Evolutionary conservation across 2,113 vertebrate genomes (phyloP).

Genomic region (Copsychus sechellarum): DNA sequence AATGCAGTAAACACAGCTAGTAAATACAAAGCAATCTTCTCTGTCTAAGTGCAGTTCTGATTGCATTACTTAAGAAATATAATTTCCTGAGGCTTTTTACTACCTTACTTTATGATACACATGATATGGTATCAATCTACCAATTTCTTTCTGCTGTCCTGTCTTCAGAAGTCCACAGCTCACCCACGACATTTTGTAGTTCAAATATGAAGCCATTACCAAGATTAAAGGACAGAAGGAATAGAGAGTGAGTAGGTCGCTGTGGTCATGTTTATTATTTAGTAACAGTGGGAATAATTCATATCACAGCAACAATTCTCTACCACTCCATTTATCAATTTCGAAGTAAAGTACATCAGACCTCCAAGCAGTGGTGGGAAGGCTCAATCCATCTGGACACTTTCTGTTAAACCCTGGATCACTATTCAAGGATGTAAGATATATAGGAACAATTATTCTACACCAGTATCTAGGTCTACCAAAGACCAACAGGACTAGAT

Average conservation of each 20-base stretch:
- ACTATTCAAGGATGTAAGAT: background rate
- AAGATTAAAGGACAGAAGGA: conserved; percentile 51
- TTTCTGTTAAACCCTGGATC: background rate
- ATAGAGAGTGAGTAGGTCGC: conserved; percentile 19
- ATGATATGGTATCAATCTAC: background rate
- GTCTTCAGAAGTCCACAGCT: background rate
- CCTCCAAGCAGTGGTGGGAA: background rate
- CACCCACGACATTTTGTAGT: background rate
- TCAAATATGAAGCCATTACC: conserved; percentile 52
- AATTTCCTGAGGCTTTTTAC: conserved; percentile 57
- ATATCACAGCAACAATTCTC: conserved; percentile 15
- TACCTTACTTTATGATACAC: conserved; percentile 37
- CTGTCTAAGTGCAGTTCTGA: conserved; percentile 33
- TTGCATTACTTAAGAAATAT: conserved; percentile 55
- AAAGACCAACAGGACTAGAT: background rate
- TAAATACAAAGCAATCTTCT: conserved; percentile 53
- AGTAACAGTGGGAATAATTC: conserved; percentile 63
- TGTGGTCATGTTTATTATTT: conserved; percentile 61
- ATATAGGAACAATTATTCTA: background rate
- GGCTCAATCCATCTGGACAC: background rate
- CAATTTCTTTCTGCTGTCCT: background rate
- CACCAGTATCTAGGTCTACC: background rate
- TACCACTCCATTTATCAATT: conserved; percentile 9
- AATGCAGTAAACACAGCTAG: conserved; percentile 43
- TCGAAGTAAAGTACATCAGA: background rate